Conservation (phyloP, 2,888 invertebrate genomes). For the Gymnoscelis rufifasciata region DNA sequence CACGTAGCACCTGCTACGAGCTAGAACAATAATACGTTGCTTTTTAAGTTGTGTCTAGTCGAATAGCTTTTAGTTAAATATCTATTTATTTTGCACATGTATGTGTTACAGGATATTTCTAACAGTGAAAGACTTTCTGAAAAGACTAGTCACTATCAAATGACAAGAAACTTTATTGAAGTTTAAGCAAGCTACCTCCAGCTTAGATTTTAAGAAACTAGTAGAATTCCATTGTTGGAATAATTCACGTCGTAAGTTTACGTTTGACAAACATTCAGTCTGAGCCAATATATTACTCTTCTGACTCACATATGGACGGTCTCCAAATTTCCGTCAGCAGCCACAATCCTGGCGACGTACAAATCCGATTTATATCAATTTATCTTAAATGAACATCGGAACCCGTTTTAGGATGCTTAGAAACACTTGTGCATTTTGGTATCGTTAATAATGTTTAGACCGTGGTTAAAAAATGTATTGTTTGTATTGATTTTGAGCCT, state of each 20-base stretch:
- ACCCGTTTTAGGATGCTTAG: neutral
- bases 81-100: too few species aligned
- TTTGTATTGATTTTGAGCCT: too few species aligned
- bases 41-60: too few species aligned
- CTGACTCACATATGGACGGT: conserved; percentile 20
- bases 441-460: too few species aligned
- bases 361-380: conserved; percentile 28
- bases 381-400: conserved; percentile 24
- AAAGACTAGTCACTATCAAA: too few species aligned
- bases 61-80: too few species aligned
- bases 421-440: neutral
- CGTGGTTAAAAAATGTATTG: too few species aligned
- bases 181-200: neutral
- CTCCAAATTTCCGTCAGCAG: conserved; percentile 25
- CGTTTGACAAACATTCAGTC: conserved; percentile 5
- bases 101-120: too few species aligned
- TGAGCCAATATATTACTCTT: conserved; percentile 12
- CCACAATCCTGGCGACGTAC: conserved; percentile 21
- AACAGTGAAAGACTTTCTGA: too few species aligned
- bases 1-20: too few species aligned
- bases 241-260: neutral
- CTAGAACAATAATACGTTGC: too few species aligned
- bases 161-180: too few species aligned
- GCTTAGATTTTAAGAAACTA: neutral
- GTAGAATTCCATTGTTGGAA: neutral